phyloP scores from a whole-genome alignment of 2,797 vertebrate species.

The Atherinosoma microstoma region DNA sequence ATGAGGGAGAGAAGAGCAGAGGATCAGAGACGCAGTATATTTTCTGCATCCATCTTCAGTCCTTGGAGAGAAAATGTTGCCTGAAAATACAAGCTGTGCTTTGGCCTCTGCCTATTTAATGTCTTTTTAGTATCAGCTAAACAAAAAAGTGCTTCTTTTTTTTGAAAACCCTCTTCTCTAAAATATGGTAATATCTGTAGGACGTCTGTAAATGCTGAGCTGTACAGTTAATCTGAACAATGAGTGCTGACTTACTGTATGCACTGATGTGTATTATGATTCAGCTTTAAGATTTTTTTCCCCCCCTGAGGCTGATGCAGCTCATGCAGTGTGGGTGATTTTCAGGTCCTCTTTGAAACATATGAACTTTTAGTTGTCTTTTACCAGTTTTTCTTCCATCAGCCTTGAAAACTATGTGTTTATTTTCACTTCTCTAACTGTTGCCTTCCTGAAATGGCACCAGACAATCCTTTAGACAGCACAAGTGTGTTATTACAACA shows the following conservation, averaged over 20 bases:
- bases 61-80: constrained; percentile 8
- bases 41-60: constrained; percentile 30
- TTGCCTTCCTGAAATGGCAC: not conserved
- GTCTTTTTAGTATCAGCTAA: constrained; percentile 12
- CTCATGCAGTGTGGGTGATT: constrained; percentile 20
- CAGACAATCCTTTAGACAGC: constrained; percentile 16
- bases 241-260: constrained; percentile 21
- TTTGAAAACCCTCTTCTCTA: not conserved
- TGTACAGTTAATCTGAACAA: constrained; percentile 12
- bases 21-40: constrained; percentile 26
- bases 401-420: too few relatives aligned
- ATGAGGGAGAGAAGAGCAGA: constrained; percentile 45
- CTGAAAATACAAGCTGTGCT: constrained; percentile 17
- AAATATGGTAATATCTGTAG: constrained; percentile 7
- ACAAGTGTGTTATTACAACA: constrained; percentile 31
- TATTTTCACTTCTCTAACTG: constrained; percentile 12
- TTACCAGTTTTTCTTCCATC: too few relatives aligned
- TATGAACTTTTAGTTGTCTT: not conserved
- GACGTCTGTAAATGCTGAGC: constrained; percentile 12
- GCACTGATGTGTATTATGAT: constrained; percentile 29
- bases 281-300: constrained; percentile 17
- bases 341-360: constrained; percentile 24
- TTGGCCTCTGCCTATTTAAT: not conserved
- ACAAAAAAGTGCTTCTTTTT: not conserved
- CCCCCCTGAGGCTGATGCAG: constrained; percentile 31